A percentile compares a stretch with the other conserved stretches of the same genome.
These are phyloP conservation scores for Carabus problematicus DNA, from an alignment of 2,888 invertebrate species.

Conservation along the genomic window DNA sequence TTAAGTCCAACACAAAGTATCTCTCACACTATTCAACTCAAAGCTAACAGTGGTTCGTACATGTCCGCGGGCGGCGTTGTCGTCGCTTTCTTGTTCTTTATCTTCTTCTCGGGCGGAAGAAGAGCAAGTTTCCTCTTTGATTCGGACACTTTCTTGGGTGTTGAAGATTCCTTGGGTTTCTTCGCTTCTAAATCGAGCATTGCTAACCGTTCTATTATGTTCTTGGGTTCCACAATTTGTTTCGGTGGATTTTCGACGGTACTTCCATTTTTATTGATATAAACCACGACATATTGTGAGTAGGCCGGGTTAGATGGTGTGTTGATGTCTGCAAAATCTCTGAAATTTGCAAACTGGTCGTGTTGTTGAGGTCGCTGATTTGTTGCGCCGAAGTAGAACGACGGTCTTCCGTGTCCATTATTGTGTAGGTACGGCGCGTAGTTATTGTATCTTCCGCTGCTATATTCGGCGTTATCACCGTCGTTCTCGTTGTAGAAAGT, in stretches of 20 bases:
- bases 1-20: slow-evolving; percentile 11
- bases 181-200: slow-evolving; percentile 69
- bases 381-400: slow-evolving; percentile 61
- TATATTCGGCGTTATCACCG: slow-evolving; percentile 68
- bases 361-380: slow-evolving; percentile 80
- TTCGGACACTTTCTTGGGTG: slow-evolving; percentile 64
- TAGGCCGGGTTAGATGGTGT: slow-evolving; percentile 78
- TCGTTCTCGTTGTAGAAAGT: slow-evolving; percentile 83
- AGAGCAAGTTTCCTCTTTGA: slow-evolving; percentile 71
- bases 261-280: slow-evolving; percentile 81
- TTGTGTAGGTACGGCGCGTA: slow-evolving; percentile 69
- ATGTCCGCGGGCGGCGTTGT: slow-evolving; percentile 52
- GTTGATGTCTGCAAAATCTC: slow-evolving; percentile 90
- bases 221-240: slow-evolving; percentile 68
- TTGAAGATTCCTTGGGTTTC: slow-evolving; percentile 47
- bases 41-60: slow-evolving; percentile 71
- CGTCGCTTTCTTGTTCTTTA: slow-evolving; percentile 62
- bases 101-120: slow-evolving; percentile 63
- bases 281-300: slow-evolving; percentile 84
- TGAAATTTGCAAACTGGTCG: slow-evolving; percentile 88
- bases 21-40: slow-evolving; percentile 64
- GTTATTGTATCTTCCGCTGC: slow-evolving; percentile 63
- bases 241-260: slow-evolving; percentile 63
- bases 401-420: slow-evolving; percentile 76
- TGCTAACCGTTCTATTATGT: slow-evolving; percentile 82